These are phyloP conservation scores for Ecliptopera silaceata DNA, from an alignment of 2,888 invertebrate genomes.

Conservation along the genomic window DNA sequence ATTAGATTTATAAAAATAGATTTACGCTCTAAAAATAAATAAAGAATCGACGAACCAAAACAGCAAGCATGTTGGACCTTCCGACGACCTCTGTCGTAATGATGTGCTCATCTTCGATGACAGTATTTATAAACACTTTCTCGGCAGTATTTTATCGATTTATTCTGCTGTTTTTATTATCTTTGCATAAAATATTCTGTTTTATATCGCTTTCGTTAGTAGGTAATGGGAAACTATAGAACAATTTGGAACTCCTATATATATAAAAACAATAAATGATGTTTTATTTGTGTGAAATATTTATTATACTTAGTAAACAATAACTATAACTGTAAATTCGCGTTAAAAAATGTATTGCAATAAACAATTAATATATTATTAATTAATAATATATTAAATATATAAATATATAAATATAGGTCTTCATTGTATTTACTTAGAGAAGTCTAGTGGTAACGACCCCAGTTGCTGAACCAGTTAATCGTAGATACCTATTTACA, in stretches of 20 bases:
- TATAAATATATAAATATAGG: too few species aligned
- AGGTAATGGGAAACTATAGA: neutral
- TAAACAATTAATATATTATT: too few species aligned
- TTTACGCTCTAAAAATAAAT: neutral
- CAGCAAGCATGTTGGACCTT: slow-evolving; percentile 43
- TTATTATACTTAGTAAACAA: too few species aligned
- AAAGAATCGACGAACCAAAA: slow-evolving; percentile 52
- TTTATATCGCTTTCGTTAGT: slow-evolving; percentile 47
- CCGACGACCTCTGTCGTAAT: slow-evolving; percentile 46
- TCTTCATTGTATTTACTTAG: too few species aligned
- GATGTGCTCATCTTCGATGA: slow-evolving; percentile 41
- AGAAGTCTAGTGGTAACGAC: too few species aligned
- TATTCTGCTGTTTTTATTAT: slow-evolving; percentile 47
- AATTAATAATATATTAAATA: too few species aligned
- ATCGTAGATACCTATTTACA: too few species aligned
- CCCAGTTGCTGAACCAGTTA: too few species aligned
- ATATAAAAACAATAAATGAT: neutral
- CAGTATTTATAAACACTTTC: slow-evolving; percentile 68
- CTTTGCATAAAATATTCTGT: slow-evolving; percentile 57
- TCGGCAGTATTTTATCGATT: slow-evolving; percentile 44
- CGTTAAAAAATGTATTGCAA: too few species aligned
- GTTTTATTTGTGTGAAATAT: too few species aligned
- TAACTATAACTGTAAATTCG: too few species aligned
- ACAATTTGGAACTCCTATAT: neutral
- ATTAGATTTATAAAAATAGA: too few species aligned